Evolutionary conservation across 2,113 vertebrate genomes (phyloP), one percentile per base, ranked within the genome.

Genomic region (Calyptomena viridis): DNA sequence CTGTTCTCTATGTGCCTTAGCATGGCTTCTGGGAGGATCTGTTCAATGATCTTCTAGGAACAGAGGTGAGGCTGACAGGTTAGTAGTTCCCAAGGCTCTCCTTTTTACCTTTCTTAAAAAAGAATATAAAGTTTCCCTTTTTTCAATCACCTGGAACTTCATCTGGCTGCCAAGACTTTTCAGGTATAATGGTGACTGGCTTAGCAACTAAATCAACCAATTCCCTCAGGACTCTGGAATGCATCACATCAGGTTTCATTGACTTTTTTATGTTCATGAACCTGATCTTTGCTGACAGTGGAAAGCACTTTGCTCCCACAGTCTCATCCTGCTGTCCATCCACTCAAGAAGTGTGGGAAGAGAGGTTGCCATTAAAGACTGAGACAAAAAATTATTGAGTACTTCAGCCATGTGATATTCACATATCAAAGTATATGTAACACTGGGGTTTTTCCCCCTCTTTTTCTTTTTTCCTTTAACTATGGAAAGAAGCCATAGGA

Each of bases 391-490:
- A 9, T 37, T 39, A 4, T 30, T 46, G 16, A 39, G 20, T 14
- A 18, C 1, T 15, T 67, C 19, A 46, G 8, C 17, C 19, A 12
- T 21, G 44, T 28, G 11, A 46, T 39, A 44, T n/a, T 46, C 39
- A 67, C 19, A 37, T 50, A 33, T 46, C 12, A 8, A 3, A 81
- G 50, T 22, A 33, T 22, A 27, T 9, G 5, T 11, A 67, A 31
- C 3, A 56, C 17, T 69, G 75, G 9, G 18, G 11, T 0, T 1
- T 21, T 56, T 66, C 9, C 5, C 5, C 28, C 12, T 12, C 4
- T 25, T 55, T 19, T 30, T 39, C 2, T 30, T 25, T 71, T 50
- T 33, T 63, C 8, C 1, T 64, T 50, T 60, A 35, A 12, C 4
- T 71, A 25, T 28, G n/a, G 24, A 74, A 69, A 42, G 22, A 73